Base-by-base conservation (phyloP, 1,140 invertebrate species). In the Caenorhabditis brenneri region DNA sequence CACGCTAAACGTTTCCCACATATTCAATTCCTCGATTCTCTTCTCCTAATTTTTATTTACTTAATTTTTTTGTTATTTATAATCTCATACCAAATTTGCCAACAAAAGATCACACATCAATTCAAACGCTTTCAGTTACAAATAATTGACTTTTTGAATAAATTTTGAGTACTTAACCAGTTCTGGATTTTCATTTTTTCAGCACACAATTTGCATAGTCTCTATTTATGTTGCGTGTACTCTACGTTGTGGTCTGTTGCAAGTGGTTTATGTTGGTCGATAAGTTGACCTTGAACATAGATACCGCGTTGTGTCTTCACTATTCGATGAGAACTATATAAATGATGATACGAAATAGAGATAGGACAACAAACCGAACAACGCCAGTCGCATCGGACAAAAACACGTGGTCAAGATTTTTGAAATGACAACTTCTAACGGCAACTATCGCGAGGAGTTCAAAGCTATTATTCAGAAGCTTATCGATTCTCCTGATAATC, bases 391-490 rank as follows among this genome's bases (percentile, higher is more conserved):
- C 24, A n/a, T 27, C n/a, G 42, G 10, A 0, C 58, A 65, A 33
- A 58, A 36, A 33, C 33, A 36, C 58, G 16, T 27, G 33, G n/a
- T 24, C 29, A 10, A 22, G 7, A n/a, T n/a, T 27, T 19, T 6
- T 36, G 16, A 65, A 22, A 74, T 74, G 65, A 19, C 65, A 19
- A 19, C 60, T 36, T 22, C 31, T 3, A 65, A 31, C 24, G 27
- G 7, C 15, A 65, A 27, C 36, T 74, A 74, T 74, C 65, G 65
- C 22, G 65, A 74, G 15, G 36, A 74, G 15, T 74, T 74, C 36
- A 74, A 42, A 46, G 7, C 58, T 74, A 24, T 82, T 74, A 42
- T 82, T 39, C 55, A 82, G 22, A 65, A 60, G 19, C 53, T 82
- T 2, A 36, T 82, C 6, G 42, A 51, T 31, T 42, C 81, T n/a